Evolutionary conservation across 2,113 vertebrate species (phyloP), one percentile per base, ranked within the genome.

Genomic region (Semicossyphus pulcher): DNA sequence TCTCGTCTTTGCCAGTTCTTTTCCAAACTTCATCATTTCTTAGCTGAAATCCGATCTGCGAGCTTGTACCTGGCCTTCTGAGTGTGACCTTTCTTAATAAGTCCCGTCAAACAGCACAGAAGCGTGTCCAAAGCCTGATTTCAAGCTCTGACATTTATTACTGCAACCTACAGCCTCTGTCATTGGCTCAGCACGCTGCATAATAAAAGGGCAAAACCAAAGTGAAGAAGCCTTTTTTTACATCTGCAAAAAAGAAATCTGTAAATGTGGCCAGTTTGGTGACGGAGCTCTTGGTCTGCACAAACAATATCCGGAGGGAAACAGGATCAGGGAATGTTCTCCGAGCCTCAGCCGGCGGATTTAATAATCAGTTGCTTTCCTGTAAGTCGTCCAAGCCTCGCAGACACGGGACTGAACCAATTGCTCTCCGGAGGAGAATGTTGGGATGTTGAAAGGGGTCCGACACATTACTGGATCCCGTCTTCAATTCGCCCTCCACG

Each of bases 131-230:
- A 61, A 78, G 65, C 36, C 72, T 86, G 8, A 78, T 69, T 89
- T 76, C 52, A 5, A 51, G 25, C 44, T 10, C 58, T 86, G 86
- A 83, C 85, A 86, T 92, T 85, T 88, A 86, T 83, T 76, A 69
- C 18, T 62, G 32, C 66, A 82, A 72, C 63, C 68, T 56, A 60
- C 14, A 82, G 47, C 42, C 47, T 57, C 60, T 23, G 10, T 59
- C 71, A 89, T 80, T 80, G 75, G 44, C 53, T 49, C 52, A 42
- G 70, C 10, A 15, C 9, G 34, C 48, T 29, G 68, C 16, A 78
- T 77, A 77, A 86, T 84, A 76, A 86, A n/a, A 86, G 84, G 78
- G 72, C 69, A 87, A 85, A 83, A 60, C 49, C 74, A 26, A 31
- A 41, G 36, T 45, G 60, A 76, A 63, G 62, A 61, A 11, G 56